Percentiles rank a stretch among this genome's conserved stretches.
These are phyloP conservation scores for Pangasius larnaudii DNA, from an alignment of 2,797 vertebrate genomes.

Conservation along the genomic window DNA sequence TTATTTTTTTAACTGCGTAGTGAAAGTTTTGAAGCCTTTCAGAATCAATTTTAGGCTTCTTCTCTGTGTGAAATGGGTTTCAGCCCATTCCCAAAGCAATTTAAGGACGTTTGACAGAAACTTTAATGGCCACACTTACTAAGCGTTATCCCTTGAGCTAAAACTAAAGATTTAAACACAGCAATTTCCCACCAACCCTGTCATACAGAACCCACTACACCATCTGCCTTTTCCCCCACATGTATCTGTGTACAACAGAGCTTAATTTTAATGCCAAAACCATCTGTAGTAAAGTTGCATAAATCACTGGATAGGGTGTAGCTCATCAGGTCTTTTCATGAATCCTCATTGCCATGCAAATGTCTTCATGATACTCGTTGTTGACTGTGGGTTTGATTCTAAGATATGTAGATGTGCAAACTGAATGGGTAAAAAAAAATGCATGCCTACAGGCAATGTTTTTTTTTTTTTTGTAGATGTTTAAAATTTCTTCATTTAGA, in stretches of 20 bases:
- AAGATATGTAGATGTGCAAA: neutral
- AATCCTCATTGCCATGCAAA: neutral
- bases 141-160: neutral
- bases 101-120: neutral
- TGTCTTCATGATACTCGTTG: neutral
- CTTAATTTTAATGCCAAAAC: neutral
- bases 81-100: neutral
- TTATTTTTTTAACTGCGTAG: neutral
- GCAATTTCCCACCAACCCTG: neutral
- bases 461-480: no score
- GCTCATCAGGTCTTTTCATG: neutral
- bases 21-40: neutral
- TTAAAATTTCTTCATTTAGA: no score
- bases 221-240: neutral
- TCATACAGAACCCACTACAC: neutral
- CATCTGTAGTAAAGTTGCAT: neutral
- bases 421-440: neutral
- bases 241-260: neutral
- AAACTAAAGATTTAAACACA: neutral
- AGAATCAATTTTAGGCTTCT: neutral
- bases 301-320: neutral
- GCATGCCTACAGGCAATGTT: no score
- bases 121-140: neutral
- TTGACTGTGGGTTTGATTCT: neutral
- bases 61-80: neutral